Evolutionary conservation across 2,113 vertebrate species (phyloP).

Genomic region (Pao palembangensis): DNA sequence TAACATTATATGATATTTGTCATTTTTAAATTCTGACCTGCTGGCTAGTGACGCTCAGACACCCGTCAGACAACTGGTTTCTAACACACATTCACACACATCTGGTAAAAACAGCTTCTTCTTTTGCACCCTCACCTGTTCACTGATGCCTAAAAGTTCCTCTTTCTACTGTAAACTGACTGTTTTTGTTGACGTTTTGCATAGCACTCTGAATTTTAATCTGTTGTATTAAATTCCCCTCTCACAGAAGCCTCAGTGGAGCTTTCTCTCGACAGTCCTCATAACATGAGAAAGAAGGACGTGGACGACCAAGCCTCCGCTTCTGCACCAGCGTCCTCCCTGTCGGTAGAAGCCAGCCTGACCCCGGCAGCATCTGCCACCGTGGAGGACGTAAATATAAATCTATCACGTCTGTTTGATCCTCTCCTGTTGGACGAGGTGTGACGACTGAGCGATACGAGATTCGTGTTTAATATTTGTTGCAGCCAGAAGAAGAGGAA

Average conservation of each 20-base stretch:
- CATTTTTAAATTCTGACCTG: too few relatives aligned
- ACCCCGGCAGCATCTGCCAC: conserved; percentile 70
- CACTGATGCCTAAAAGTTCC: background rate
- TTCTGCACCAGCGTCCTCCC: conserved; percentile 62
- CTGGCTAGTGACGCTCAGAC: too few relatives aligned
- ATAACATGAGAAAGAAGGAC: conserved; percentile 82
- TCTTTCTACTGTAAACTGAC: too few relatives aligned
- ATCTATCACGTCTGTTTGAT: background rate
- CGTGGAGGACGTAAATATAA: conserved; percentile 83
- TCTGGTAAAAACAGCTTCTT: background rate
- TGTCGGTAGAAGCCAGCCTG: conserved; percentile 68
- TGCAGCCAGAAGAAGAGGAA: conserved; percentile 82
- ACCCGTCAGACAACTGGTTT: too few relatives aligned
- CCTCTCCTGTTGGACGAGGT: too few relatives aligned
- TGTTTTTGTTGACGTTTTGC: too few relatives aligned
- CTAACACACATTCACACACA: too few relatives aligned
- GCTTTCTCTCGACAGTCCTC: conserved; percentile 86
- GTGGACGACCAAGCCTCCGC: conserved; percentile 64
- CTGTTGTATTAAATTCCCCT: background rate
- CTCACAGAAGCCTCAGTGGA: conserved; percentile 90
- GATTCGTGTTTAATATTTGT: background rate
- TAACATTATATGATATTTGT: background rate
- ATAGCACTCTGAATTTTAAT: too few relatives aligned
- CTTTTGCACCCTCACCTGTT: background rate
- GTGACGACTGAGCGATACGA: background rate